phyloP scores from a whole-genome alignment of 2,888 invertebrate genomes.

The Torymus auratus region DNA sequence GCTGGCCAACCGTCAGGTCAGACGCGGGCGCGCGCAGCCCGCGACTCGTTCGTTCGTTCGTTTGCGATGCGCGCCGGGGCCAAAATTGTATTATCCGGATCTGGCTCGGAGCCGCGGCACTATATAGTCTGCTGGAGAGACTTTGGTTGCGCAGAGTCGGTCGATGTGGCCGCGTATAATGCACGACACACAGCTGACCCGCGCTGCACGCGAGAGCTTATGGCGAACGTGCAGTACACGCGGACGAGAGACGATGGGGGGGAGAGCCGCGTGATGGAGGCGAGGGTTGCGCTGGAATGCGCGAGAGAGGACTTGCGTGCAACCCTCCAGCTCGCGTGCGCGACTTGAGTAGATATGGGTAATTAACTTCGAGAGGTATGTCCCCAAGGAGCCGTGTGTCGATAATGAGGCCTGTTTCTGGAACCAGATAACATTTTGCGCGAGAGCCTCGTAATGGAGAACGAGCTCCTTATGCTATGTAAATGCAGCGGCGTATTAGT shows the following conservation, averaged over 20 bases:
- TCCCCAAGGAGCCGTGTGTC: neutral
- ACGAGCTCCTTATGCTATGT: neutral
- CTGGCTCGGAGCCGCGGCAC: slow-evolving; percentile 46
- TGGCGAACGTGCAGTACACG: too few relatives aligned
- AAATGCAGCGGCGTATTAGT: too few relatives aligned
- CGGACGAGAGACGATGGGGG: too few relatives aligned
- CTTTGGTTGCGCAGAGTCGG: neutral
- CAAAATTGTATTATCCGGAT: slow-evolving; percentile 62
- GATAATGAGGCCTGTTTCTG: slow-evolving; percentile 4
- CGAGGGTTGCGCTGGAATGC: neutral
- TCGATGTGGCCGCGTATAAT: neutral
- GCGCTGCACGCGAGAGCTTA: too few relatives aligned
- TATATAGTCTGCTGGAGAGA: neutral
- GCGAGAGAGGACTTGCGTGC: slow-evolving; percentile 1
- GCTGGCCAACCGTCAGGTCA: slow-evolving; percentile 56
- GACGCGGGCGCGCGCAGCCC: slow-evolving; percentile 53
- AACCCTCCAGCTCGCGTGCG: neutral
- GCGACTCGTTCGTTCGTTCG: neutral
- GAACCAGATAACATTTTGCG: neutral
- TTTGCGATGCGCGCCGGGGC: slow-evolving; percentile 32
- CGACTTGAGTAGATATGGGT: neutral
- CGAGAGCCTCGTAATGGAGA: too few relatives aligned
- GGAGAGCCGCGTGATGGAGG: neutral
- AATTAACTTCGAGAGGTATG: slow-evolving; percentile 15
- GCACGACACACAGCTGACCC: neutral